phyloP scores from a whole-genome alignment of 2,797 vertebrate genomes.

The Melanotaenia trifasciata region DNA sequence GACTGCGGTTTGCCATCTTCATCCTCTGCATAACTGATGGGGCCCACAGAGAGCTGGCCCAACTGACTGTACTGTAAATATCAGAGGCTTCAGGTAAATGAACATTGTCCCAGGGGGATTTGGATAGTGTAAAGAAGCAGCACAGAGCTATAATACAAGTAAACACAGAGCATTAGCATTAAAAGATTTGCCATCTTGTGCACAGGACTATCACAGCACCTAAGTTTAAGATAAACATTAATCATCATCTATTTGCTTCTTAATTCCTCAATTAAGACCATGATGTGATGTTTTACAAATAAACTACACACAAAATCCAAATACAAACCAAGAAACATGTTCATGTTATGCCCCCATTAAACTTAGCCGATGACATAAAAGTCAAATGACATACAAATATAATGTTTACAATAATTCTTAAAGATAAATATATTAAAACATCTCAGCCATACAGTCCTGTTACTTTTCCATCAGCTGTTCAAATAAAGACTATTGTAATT shows the following conservation, averaged over 20 bases:
- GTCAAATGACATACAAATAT: too few species aligned
- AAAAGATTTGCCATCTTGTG: background rate
- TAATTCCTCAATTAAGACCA: background rate
- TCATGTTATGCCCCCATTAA: background rate
- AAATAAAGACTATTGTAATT: background rate
- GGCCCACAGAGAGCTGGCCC: slow-evolving; percentile 87
- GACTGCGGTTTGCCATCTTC: slow-evolving; percentile 79
- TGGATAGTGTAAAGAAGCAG: background rate
- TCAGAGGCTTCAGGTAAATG: slow-evolving; percentile 35
- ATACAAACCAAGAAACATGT: background rate
- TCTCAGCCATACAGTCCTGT: background rate
- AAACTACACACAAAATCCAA: background rate
- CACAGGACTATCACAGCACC: background rate
- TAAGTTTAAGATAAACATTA: background rate
- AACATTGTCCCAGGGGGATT: background rate
- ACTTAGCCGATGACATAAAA: too few species aligned
- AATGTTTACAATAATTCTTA: background rate
- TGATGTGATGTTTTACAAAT: background rate
- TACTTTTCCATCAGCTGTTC: too few species aligned
- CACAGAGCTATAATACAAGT: accelerated
- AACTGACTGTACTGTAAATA: slow-evolving; percentile 83
- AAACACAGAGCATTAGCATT: background rate
- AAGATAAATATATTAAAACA: background rate
- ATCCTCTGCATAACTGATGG: slow-evolving; percentile 86
- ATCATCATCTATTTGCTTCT: too few species aligned